These are phyloP conservation scores for Oriolus oriolus DNA, from an alignment of 2,113 vertebrate species.

Conservation along the genomic window DNA sequence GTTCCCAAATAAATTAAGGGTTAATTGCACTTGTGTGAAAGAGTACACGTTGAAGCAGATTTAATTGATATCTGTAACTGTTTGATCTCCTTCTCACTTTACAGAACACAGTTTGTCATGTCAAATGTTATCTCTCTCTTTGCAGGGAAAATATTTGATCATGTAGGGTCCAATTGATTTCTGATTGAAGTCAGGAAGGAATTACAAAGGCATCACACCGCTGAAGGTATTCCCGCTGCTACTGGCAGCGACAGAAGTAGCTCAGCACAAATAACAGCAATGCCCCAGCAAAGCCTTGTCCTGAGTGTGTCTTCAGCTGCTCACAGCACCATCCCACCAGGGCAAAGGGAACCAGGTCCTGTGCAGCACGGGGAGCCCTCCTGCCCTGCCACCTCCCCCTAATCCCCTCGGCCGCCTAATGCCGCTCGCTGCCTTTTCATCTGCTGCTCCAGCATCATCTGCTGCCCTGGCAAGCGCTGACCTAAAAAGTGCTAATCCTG, in stretches of 20 bases:
- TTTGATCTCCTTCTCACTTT: conserved; percentile 33
- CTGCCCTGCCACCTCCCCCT: not conserved
- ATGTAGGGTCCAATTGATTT: conserved; percentile 2
- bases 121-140: conserved; percentile 25
- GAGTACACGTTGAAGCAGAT: not conserved
- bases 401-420: conserved; percentile 1
- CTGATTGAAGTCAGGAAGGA: conserved; percentile 16
- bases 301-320: not conserved
- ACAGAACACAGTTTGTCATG: not conserved
- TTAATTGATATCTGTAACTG: not conserved
- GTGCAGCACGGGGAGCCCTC: not conserved
- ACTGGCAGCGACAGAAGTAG: not conserved
- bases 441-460: conserved; percentile 26
- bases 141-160: conserved; percentile 36
- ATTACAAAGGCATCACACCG: not conserved
- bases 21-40: not conserved
- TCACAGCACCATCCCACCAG: not conserved
- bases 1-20: not conserved
- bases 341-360: not conserved
- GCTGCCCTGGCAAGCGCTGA: conserved; percentile 36
- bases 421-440: not conserved
- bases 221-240: not conserved
- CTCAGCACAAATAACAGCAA: not conserved
- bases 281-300: not conserved
- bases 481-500: conserved; percentile 62